Base-by-base conservation (phyloP, 2,797 vertebrate species). In the Sebastes vulpes region DNA sequence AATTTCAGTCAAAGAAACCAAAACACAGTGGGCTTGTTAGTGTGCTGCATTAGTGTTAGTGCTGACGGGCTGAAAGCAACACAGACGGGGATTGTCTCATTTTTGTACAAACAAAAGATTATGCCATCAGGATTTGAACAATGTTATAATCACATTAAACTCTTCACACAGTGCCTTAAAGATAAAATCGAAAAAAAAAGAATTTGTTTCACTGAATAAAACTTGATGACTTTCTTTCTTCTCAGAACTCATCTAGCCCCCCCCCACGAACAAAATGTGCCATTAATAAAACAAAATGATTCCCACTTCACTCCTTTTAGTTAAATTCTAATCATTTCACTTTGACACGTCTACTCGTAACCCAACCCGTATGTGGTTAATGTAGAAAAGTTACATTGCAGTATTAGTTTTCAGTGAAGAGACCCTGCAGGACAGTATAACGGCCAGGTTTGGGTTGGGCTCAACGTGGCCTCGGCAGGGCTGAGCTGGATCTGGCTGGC, bases 401-500 rank as follows among this genome's bases (percentile, higher is more conserved):
- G 64, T 68, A 52, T 79, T 18, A 35, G 52, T 72, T 83, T 42
- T 81, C 70, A 21, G 9, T 23, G 31, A 35, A 52, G 60, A 42
- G 52, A 65, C 81, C 77, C 79, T 31, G 23, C 68, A 82, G 68
- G 81, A 79, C n/a, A 12, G 23, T 46, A 18, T n/a, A 48, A 25
- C 53, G 32, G 57, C 2, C 20, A 64, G 72, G 73, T 79, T 65
- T 59, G 81, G 75, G 66, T 65, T 76, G 60, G 61, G 79, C 59
- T 82, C 48, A 66, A 32, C 63, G 3, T 72, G 76, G 38, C 61
- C 84, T 81, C 29, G 18, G 0, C 3, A 46, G 69, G 83, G 77
- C 87, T 88, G 70, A 88, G 81, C 59, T 59, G 72, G 88, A 89
- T 76, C 90, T 94, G 89, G 46, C 46, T 94, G 89, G 46, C 46